Evolutionary conservation across 2,797 vertebrate species (phyloP).

Genomic region (Centroberyx gerrardi): DNA sequence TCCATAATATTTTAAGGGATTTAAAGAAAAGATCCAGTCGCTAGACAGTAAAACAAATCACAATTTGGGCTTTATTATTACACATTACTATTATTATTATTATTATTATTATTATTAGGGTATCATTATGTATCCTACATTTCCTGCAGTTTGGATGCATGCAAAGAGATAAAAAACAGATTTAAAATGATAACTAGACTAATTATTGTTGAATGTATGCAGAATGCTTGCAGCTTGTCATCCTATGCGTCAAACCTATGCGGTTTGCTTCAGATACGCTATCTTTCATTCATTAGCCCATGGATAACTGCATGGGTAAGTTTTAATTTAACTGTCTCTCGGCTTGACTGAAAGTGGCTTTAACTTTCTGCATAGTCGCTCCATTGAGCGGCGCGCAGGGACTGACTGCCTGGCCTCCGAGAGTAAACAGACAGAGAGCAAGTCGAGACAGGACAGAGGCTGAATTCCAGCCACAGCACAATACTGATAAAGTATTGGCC

Average conservation of each 20-base stretch:
- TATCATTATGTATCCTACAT: too few species aligned
- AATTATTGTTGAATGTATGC: too few species aligned
- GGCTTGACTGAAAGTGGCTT: conserved; percentile 2
- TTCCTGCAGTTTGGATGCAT: too few species aligned
- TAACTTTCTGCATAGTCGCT: conserved; percentile 29
- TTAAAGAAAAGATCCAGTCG: neutral
- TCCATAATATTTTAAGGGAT: neutral
- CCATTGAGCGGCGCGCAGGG: conserved; percentile 43
- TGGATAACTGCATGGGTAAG: conserved; percentile 22
- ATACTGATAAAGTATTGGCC: conserved; percentile 75
- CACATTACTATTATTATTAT: neutral
- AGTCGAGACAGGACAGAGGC: conserved; percentile 80
- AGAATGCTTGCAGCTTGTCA: too few species aligned
- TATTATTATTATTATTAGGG: neutral
- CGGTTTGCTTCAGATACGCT: neutral
- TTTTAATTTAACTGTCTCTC: conserved; percentile 39
- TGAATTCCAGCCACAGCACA: conserved; percentile 77
- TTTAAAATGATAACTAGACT: too few species aligned
- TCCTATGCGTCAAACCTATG: neutral
- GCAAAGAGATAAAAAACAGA: too few species aligned
- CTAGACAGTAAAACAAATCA: too few species aligned
- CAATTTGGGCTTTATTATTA: neutral
- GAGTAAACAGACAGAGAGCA: conserved; percentile 79
- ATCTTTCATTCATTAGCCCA: conserved; percentile 19
- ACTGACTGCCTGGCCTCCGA: conserved; percentile 62